Evolutionary conservation across 2,113 vertebrate genomes (phyloP).

Genomic region (Fulica atra): DNA sequence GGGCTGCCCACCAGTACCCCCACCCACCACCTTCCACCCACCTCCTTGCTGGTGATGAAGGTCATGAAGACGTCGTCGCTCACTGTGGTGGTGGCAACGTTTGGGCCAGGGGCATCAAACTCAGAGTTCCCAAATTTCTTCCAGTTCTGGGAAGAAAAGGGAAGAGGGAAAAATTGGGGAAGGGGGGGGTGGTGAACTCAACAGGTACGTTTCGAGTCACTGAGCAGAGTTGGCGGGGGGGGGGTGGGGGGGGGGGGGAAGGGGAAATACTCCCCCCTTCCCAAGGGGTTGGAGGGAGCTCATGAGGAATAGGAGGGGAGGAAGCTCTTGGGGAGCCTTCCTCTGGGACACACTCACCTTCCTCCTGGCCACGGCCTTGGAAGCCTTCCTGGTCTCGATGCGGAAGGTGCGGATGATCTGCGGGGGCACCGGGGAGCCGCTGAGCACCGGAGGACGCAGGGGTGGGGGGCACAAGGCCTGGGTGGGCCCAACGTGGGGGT

Average conservation of each 20-base stretch:
- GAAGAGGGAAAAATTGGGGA: no score
- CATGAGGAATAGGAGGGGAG: background rate
- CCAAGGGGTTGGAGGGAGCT: fast-evolving
- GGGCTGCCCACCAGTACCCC: fast-evolving
- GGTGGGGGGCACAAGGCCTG: no score
- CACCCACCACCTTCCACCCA: background rate
- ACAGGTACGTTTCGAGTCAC: fast-evolving
- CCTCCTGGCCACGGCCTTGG: conserved; percentile 92
- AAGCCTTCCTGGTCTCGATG: conserved; percentile 93
- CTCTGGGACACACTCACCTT: conserved; percentile 77
- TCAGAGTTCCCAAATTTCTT: conserved; percentile 97
- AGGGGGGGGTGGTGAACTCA: no score
- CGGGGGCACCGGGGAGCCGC: fast-evolving
- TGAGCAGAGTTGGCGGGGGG: fast-evolving
- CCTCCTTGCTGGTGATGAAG: conserved; percentile 97
- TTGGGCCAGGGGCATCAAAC: conserved; percentile 88
- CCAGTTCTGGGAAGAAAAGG: conserved; percentile 82
- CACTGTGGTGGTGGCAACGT: conserved; percentile 94
- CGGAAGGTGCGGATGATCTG: conserved; percentile 95
- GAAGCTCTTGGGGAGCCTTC: no score
- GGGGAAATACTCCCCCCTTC: background rate
- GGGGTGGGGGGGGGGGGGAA: no score
- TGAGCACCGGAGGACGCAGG: no score
- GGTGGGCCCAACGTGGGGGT: no score
- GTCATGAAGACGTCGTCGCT: conserved; percentile 97